A percentile compares a stretch with the other conserved stretches of the same genome.
Conservation (phyloP, 2,888 invertebrate species). For the Lomographa bimaculata region DNA sequence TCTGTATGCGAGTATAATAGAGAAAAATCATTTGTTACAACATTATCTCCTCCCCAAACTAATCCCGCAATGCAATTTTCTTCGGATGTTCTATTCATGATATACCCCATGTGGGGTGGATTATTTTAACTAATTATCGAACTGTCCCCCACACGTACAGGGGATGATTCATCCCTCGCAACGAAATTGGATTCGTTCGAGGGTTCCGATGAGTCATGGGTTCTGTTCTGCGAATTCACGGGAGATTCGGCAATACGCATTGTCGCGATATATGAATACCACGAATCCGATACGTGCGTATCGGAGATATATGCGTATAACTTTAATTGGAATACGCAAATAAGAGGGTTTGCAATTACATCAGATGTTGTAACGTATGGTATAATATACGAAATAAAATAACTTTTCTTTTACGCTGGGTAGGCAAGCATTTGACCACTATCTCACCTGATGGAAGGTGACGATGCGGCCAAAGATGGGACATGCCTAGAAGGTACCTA, state of each 20-base stretch:
- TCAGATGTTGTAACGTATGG: too few relatives aligned
- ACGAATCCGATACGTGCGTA: slow-evolving; percentile 7
- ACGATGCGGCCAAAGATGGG: too few relatives aligned
- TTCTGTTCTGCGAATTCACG: slow-evolving; percentile 18
- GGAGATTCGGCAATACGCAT: slow-evolving; percentile 6
- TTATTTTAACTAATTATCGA: slow-evolving; percentile 55
- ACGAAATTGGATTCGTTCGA: slow-evolving; percentile 45
- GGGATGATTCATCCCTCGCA: slow-evolving; percentile 45
- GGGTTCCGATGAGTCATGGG: slow-evolving; percentile 43
- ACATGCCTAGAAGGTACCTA: too few relatives aligned
- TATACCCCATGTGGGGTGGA: slow-evolving; percentile 37
- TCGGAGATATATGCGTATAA: slow-evolving; percentile 4
- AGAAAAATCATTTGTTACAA: too few relatives aligned
- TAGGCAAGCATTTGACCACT: too few relatives aligned
- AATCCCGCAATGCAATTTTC: slow-evolving; percentile 30
- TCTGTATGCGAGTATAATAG: too few relatives aligned
- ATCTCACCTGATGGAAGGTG: too few relatives aligned
- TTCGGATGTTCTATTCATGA: slow-evolving; percentile 39
- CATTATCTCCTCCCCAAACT: slow-evolving; percentile 13
- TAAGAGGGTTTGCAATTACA: too few relatives aligned
- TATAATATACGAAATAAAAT: too few relatives aligned
- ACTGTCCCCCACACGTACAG: slow-evolving; percentile 42
- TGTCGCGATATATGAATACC: slow-evolving; percentile 1
- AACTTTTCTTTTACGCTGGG: too few relatives aligned
- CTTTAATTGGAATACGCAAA: slow-evolving; percentile 12